phyloP scores from a whole-genome alignment of 2,888 invertebrate species.

The Troglohyphantes excavatus region DNA sequence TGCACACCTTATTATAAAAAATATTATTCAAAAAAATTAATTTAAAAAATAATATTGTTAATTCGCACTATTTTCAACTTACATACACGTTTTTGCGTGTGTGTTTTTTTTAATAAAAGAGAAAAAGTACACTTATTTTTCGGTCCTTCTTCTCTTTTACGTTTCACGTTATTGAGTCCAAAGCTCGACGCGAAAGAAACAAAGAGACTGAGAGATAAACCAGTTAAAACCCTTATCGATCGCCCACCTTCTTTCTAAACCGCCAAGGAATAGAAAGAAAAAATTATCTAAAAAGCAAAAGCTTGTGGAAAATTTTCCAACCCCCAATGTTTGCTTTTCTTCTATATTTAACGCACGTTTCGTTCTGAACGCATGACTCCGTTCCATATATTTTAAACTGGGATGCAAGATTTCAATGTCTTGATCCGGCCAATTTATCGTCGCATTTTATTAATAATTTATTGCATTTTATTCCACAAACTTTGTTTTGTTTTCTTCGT shows the following conservation, averaged over 20 bases:
- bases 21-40: too few species aligned
- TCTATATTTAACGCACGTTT: not conserved
- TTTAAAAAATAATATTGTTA: too few species aligned
- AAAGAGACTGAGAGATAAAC: slow-evolving; percentile 16
- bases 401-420: too few species aligned
- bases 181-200: slow-evolving; percentile 14
- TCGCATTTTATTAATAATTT: too few species aligned
- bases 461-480: too few species aligned
- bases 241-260: slow-evolving; percentile 17
- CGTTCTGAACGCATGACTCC: not conserved
- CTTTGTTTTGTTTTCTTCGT: too few species aligned
- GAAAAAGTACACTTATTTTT: slow-evolving; percentile 13
- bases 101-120: too few species aligned
- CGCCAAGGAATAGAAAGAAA: not conserved
- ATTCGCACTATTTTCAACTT: too few species aligned
- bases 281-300: slow-evolving; percentile 22
- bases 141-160: not conserved
- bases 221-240: slow-evolving; percentile 17
- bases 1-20: too few species aligned
- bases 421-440: too few species aligned
- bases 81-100: too few species aligned
- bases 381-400: too few species aligned
- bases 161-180: slow-evolving; percentile 16
- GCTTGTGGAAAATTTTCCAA: slow-evolving; percentile 31
- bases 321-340: slow-evolving; percentile 39